Conservation (phyloP, 2,113 vertebrate genomes). For the Ovis canadensis region DNA sequence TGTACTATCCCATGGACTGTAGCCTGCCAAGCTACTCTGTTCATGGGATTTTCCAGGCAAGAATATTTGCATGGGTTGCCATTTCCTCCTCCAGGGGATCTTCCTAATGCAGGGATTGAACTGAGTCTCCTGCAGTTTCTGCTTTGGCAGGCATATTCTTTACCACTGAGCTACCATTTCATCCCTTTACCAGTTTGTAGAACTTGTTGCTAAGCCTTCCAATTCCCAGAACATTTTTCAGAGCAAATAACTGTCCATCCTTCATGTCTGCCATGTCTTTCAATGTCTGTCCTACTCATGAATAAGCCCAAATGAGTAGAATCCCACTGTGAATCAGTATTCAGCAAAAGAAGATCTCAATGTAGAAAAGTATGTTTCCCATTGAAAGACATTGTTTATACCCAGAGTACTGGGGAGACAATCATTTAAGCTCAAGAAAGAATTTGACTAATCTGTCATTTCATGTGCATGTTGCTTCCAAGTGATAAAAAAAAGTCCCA, state of each 20-base stretch:
- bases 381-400: not conserved
- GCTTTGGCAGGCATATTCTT: not conserved
- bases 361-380: not conserved
- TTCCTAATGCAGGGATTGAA: not conserved
- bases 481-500: not conserved
- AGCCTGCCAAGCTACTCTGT: not conserved
- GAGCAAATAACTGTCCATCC: not conserved
- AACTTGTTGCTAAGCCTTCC: not conserved
- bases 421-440: constrained; percentile 32
- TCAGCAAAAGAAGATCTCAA: not conserved
- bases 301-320: not conserved
- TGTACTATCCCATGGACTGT: not conserved
- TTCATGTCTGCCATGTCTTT: not conserved
- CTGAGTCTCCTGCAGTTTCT: not conserved
- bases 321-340: not conserved
- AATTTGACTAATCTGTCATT: not conserved
- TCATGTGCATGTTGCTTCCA: not conserved
- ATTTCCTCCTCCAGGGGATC: not conserved
- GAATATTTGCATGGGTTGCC: not conserved
- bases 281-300: not conserved
- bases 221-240: not conserved
- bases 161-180: not conserved
- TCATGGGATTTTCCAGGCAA: not conserved
- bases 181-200: not conserved
- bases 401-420: not conserved